A percentile compares a stretch with the other conserved stretches of the same genome.
These are phyloP conservation scores for Neotoxoptera formosana DNA, from an alignment of 1,140 invertebrate genomes.

Conservation along the genomic window DNA sequence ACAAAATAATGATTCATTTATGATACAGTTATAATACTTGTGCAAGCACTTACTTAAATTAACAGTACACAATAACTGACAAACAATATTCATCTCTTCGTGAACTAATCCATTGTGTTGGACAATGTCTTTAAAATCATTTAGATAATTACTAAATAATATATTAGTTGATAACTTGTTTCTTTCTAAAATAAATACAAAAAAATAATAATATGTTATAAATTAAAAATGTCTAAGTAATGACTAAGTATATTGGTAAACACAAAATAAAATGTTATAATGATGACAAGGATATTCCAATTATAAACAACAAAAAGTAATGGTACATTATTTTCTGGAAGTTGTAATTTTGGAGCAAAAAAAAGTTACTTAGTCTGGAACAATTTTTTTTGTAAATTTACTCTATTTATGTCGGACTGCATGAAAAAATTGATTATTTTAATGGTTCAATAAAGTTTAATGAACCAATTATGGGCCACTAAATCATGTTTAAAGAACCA, in stretches of 20 bases:
- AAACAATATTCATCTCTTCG: constrained; percentile 44
- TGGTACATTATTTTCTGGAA: not conserved
- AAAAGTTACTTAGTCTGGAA: not conserved
- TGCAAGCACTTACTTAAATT: constrained; percentile 40
- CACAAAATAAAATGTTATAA: too few relatives aligned
- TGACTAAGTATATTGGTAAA: too few relatives aligned
- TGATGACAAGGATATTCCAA: not conserved
- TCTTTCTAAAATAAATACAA: constrained; percentile 40
- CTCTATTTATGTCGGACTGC: not conserved
- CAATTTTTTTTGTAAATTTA: not conserved
- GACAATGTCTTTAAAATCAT: constrained; percentile 50
- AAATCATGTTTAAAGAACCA: too few relatives aligned
- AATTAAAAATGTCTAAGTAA: not conserved
- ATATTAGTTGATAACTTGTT: constrained; percentile 42
- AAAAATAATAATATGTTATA: not conserved
- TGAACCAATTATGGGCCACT: too few relatives aligned
- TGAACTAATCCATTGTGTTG: constrained; percentile 48
- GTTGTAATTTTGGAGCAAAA: not conserved
- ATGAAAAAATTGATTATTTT: too few relatives aligned
- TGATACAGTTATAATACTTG: not conserved
- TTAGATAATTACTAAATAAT: constrained; percentile 39
- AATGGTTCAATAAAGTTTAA: too few relatives aligned
- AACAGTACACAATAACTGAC: constrained; percentile 46
- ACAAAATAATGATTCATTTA: not conserved
- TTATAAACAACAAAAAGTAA: not conserved